phyloP scores from a whole-genome alignment of 2,113 vertebrate genomes.

The Apaloderma vittatum region DNA sequence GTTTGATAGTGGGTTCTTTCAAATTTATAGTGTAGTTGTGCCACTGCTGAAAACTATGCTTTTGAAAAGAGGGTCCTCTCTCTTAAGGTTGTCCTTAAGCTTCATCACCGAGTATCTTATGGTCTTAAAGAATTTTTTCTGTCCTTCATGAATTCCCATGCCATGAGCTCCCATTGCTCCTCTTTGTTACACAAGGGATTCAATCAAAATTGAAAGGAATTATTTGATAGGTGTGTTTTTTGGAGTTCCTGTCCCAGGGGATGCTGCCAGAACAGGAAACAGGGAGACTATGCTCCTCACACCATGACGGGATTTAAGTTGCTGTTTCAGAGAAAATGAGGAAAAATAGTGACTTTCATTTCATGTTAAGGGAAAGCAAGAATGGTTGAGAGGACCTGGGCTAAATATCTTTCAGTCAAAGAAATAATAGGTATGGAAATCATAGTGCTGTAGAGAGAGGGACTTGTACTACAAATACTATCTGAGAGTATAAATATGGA shows the following conservation, averaged over 20 bases:
- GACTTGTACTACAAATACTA: neutral
- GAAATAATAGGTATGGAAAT: neutral
- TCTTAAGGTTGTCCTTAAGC: neutral
- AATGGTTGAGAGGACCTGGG: neutral
- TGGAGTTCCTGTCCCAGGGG: neutral
- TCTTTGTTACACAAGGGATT: neutral
- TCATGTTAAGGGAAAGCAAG: neutral
- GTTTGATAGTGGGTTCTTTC: neutral
- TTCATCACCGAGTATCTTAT: neutral
- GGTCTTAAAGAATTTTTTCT: neutral
- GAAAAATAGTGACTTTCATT: neutral
- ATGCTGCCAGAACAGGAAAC: neutral
- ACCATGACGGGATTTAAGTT: neutral
- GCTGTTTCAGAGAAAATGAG: neutral
- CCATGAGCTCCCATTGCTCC: neutral
- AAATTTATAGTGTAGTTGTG: neutral
- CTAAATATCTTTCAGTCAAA: neutral
- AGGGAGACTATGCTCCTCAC: neutral
- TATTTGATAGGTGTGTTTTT: neutral
- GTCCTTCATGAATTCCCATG: neutral
- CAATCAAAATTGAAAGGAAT: neutral
- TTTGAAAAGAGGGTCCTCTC: neutral
- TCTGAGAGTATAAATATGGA: neutral
- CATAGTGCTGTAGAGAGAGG: neutral
- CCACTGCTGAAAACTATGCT: neutral